Conservation (phyloP, 2,797 vertebrate genomes). For the Discoglossus pictus region DNA sequence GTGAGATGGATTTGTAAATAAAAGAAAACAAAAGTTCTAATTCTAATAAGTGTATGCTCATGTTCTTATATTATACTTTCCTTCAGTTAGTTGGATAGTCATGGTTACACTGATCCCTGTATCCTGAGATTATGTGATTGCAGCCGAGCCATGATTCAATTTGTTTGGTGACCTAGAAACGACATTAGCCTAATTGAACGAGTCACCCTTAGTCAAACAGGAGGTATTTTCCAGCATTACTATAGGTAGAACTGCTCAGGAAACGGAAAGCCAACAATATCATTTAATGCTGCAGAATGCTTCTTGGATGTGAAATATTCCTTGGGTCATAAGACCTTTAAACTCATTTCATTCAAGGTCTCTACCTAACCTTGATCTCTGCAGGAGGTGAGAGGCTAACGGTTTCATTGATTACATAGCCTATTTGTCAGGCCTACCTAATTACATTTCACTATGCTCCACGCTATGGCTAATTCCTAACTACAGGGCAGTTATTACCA, state of each 20-base stretch:
- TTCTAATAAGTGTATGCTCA: no score
- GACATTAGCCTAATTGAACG: conserved; percentile 44
- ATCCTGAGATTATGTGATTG: conserved; percentile 13
- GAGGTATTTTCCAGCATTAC: conserved; percentile 28
- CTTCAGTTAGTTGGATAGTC: neutral
- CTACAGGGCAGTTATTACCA: no score
- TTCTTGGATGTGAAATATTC: conserved; percentile 4
- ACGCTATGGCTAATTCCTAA: neutral
- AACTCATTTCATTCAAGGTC: conserved; percentile 12
- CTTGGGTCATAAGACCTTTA: neutral
- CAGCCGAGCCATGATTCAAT: conserved; percentile 40
- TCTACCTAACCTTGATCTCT: conserved; percentile 3
- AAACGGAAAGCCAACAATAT: neutral
- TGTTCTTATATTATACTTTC: no score
- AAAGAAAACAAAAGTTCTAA: no score
- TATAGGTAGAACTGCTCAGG: conserved; percentile 1
- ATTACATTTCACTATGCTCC: conserved; percentile 19
- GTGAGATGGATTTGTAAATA: no score
- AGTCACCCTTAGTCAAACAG: conserved; percentile 20
- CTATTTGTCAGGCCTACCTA: conserved; percentile 17
- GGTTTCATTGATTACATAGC: conserved; percentile 17
- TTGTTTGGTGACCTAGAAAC: conserved; percentile 31
- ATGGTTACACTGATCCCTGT: neutral
- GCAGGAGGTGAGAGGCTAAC: conserved; percentile 17
- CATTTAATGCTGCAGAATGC: conserved; percentile 19